Evolutionary conservation across 2,797 vertebrate species (phyloP).

Genomic region (Girardinus metallicus): DNA sequence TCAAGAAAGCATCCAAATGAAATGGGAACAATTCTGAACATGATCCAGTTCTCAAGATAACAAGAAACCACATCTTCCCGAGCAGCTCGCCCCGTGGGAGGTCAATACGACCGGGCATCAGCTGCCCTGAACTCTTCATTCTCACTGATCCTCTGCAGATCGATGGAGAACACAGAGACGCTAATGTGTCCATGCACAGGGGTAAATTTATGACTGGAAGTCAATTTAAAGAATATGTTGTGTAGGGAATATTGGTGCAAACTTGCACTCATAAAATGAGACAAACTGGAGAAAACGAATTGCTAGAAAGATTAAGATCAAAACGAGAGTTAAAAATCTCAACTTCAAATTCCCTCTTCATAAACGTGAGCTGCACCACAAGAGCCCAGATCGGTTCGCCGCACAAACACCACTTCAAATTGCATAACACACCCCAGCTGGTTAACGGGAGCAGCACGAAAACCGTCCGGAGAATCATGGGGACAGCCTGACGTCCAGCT

Average conservation of each 20-base stretch:
- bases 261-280: background rate
- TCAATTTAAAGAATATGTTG: background rate
- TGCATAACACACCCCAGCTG: conserved; percentile 69
- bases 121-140: conserved; percentile 65
- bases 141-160: conserved; percentile 46
- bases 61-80: conserved; percentile 23
- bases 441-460: conserved; percentile 25
- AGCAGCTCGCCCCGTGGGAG: conserved; percentile 48
- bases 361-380: conserved; percentile 22
- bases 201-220: background rate
- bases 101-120: conserved; percentile 49
- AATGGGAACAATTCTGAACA: conserved; percentile 23
- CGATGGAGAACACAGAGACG: conserved; percentile 26
- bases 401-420: conserved; percentile 70
- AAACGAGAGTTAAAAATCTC: conserved; percentile 7
- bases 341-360: conserved; percentile 24
- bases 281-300: background rate
- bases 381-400: conserved; percentile 56
- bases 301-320: background rate
- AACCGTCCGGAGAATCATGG: conserved; percentile 19
- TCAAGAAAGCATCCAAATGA: conserved; percentile 31
- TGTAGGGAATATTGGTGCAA: background rate
- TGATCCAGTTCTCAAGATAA: conserved; percentile 9
- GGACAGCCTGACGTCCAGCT: conserved; percentile 26
- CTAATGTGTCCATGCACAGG: conserved; percentile 11